Evolutionary conservation across 2,888 invertebrate species (phyloP).

Genomic region (Euzetes globulus): DNA sequence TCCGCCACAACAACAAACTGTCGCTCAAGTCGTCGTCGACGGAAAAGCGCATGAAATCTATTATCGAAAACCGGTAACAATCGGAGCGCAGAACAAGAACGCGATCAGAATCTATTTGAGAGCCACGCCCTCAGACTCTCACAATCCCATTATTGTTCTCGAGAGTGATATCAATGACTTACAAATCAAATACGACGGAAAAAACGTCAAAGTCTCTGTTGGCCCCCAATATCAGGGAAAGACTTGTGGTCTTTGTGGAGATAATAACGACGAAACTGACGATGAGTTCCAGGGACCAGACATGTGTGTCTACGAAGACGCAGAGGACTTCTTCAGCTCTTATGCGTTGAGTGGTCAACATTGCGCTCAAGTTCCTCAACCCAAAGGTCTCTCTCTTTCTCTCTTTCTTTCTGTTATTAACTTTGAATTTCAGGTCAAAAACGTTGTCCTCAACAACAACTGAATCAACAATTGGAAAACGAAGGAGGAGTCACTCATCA

Average conservation of each 20-base stretch:
- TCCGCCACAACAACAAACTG: conserved; percentile 32
- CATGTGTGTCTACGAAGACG: conserved; percentile 33
- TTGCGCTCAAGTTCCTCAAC: conserved; percentile 15
- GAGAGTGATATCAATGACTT: conserved; percentile 15
- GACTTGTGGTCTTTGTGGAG: conserved; percentile 41
- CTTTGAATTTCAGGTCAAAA: not conserved
- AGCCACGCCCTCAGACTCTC: conserved; percentile 3
- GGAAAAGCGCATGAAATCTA: conserved; percentile 19
- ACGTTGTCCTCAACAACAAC: not conserved
- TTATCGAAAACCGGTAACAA: not conserved
- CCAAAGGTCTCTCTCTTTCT: conserved; percentile 4
- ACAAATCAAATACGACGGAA: conserved; percentile 38
- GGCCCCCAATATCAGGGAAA: conserved; percentile 38
- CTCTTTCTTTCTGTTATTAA: not conserved
- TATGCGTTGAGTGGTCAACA: conserved; percentile 36
- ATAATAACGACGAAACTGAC: conserved; percentile 39
- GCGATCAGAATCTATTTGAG: conserved; percentile 22
- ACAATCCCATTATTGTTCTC: conserved; percentile 28
- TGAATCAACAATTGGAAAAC: not conserved
- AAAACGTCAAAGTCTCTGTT: conserved; percentile 37
- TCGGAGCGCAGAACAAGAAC: not conserved
- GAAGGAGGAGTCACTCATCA: not conserved
- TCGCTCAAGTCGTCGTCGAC: conserved; percentile 29
- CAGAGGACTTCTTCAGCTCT: conserved; percentile 37
- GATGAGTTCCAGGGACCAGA: conserved; percentile 38